Conservation (phyloP, 2,113 vertebrate species). For the Rafetus swinhoei region DNA sequence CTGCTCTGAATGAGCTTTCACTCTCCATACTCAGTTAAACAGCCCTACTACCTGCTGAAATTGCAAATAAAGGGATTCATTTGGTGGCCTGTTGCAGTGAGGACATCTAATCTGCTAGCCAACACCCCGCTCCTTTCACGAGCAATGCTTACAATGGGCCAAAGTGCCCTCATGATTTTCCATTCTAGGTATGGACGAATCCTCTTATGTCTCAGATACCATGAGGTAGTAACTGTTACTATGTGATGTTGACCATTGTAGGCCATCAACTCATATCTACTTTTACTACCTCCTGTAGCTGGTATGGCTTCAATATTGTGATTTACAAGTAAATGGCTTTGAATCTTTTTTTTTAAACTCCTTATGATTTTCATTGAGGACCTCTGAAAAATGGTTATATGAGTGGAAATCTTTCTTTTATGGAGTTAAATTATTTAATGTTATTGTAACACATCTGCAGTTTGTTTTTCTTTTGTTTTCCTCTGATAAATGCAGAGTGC, state of each 20-base stretch:
- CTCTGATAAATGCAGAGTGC: constrained; percentile 10
- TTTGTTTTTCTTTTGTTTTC: constrained; percentile 20
- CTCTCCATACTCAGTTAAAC: background rate
- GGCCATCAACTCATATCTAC: constrained; percentile 54
- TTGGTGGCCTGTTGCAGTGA: background rate
- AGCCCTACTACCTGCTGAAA: constrained; percentile 21
- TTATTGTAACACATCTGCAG: background rate
- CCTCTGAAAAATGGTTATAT: constrained; percentile 6
- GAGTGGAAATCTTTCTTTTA: background rate
- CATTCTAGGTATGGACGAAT: constrained; percentile 45
- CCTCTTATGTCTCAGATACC: constrained; percentile 54
- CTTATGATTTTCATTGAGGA: background rate
- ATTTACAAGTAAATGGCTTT: constrained; percentile 33
- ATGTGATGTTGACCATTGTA: constrained; percentile 53
- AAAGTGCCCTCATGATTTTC: constrained; percentile 45
- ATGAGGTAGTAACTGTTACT: constrained; percentile 50
- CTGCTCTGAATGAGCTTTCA: background rate
- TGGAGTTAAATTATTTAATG: background rate
- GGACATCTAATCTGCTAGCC: background rate
- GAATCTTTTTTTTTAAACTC: background rate
- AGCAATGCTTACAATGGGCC: background rate
- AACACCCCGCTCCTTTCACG: constrained; percentile 24
- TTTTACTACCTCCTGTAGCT: constrained; percentile 41
- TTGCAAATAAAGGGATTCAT: constrained; percentile 4
- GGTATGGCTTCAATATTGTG: constrained; percentile 29